Evolutionary conservation across 2,797 vertebrate species (phyloP).

Genomic region (Chloroceryle amazona): DNA sequence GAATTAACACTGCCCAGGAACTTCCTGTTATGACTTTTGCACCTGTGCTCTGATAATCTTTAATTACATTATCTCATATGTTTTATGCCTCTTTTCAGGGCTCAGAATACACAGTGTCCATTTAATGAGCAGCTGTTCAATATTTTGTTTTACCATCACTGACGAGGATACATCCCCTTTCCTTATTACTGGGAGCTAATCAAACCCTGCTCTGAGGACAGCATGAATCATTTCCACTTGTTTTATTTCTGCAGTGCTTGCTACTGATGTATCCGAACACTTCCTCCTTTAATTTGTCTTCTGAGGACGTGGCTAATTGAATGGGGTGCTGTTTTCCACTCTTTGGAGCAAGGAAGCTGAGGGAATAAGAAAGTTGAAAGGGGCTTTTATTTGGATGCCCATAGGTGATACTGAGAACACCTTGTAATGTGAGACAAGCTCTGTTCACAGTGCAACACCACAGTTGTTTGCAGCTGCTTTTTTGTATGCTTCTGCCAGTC

Average conservation of each 20-base stretch:
- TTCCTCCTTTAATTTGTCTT: neutral
- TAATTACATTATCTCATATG: neutral
- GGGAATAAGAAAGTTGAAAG: neutral
- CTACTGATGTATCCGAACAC: neutral
- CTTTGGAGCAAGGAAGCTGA: neutral
- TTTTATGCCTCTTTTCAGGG: neutral
- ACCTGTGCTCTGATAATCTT: neutral
- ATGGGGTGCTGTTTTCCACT: neutral
- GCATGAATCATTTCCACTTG: constrained; percentile 11
- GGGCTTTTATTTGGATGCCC: neutral
- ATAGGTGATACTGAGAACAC: rapidly evolving
- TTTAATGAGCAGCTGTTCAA: constrained; percentile 43
- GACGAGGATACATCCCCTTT: neutral
- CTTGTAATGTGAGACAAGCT: neutral
- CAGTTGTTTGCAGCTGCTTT: neutral
- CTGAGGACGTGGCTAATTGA: rapidly evolving
- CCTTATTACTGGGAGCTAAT: neutral
- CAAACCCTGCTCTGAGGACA: neutral
- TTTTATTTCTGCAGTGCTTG: neutral
- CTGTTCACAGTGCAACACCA: rapidly evolving
- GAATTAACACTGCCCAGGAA: neutral
- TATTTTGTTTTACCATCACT: neutral
- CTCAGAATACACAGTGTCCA: neutral
- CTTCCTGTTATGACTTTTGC: neutral
- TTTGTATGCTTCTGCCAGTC: neutral